Conservation (phyloP, 2,888 invertebrate species). For the Cephus spinipes region DNA sequence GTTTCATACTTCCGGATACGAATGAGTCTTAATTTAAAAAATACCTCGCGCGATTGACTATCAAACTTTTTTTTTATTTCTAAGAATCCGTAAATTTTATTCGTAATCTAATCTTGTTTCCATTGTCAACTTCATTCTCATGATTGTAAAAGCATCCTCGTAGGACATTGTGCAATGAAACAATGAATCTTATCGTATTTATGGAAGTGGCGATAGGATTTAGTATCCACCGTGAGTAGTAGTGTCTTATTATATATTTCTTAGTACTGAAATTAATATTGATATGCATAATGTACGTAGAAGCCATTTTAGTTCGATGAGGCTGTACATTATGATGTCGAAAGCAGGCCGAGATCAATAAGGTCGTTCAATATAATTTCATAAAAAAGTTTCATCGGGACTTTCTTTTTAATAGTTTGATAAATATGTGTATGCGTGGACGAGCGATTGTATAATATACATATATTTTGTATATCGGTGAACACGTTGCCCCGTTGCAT, state of each 20-base stretch:
- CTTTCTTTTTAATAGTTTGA: background rate
- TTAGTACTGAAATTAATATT: background rate
- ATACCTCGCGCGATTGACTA: background rate
- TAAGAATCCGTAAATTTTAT: background rate
- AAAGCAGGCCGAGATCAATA: background rate
- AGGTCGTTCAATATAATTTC: background rate
- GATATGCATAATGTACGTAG: background rate
- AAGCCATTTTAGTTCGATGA: background rate
- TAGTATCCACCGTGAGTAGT: background rate
- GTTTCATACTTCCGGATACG: background rate
- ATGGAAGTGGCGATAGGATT: background rate
- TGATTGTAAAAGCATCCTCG: background rate
- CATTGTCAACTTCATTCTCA: background rate
- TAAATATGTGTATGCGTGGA: background rate
- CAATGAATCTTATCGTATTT: background rate
- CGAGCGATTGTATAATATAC: background rate
- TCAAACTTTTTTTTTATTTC: background rate
- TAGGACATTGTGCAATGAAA: background rate
- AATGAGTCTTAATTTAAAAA: background rate
- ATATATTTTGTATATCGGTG: background rate
- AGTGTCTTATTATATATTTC: background rate
- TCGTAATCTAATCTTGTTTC: background rate
- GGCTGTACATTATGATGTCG: background rate
- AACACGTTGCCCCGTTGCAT: constrained; percentile 13
- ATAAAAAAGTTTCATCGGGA: background rate